Percentiles rank a stretch among this genome's conserved stretches.
Conservation (phyloP, 2,113 vertebrate species). For the Chionodraco myersi region DNA sequence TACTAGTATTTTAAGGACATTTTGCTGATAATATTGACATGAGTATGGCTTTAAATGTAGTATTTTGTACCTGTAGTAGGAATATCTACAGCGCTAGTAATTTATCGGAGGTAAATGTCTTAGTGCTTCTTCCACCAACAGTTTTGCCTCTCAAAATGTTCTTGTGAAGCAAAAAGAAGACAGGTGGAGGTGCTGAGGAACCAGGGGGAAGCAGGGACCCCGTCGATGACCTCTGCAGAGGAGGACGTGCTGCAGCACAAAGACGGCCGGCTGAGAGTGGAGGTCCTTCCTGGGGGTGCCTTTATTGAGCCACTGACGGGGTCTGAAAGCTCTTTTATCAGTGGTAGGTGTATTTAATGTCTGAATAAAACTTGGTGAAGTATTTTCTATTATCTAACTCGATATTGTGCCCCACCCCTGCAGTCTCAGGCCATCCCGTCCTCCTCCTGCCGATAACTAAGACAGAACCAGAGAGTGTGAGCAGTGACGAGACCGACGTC, state of each 20-base stretch:
- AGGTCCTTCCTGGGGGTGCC: constrained; percentile 53
- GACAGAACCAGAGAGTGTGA: constrained; percentile 71
- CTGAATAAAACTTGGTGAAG: not conserved
- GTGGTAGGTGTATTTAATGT: constrained; percentile 40
- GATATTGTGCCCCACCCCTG: not conserved
- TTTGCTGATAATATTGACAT: too few species aligned
- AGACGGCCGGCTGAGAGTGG: constrained; percentile 55
- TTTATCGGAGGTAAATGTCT: too few species aligned
- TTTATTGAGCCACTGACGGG: constrained; percentile 50
- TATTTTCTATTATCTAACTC: not conserved
- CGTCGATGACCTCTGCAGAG: constrained; percentile 58
- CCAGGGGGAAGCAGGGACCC: constrained; percentile 30
- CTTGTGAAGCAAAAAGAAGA: constrained; percentile 65
- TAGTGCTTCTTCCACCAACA: too few species aligned
- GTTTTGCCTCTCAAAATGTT: not conserved
- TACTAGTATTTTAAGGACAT: too few species aligned
- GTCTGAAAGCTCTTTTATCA: constrained; percentile 64
- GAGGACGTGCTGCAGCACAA: constrained; percentile 53
- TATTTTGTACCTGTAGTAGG: too few species aligned
- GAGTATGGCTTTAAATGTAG: too few species aligned
- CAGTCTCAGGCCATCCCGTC: constrained; percentile 73
- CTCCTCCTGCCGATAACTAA: constrained; percentile 72
- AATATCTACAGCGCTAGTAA: too few species aligned
- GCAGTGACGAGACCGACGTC: constrained; percentile 69
- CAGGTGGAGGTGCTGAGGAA: constrained; percentile 36